phyloP scores from a whole-genome alignment of 2,113 vertebrate genomes.

The Struthidea cinerea region DNA sequence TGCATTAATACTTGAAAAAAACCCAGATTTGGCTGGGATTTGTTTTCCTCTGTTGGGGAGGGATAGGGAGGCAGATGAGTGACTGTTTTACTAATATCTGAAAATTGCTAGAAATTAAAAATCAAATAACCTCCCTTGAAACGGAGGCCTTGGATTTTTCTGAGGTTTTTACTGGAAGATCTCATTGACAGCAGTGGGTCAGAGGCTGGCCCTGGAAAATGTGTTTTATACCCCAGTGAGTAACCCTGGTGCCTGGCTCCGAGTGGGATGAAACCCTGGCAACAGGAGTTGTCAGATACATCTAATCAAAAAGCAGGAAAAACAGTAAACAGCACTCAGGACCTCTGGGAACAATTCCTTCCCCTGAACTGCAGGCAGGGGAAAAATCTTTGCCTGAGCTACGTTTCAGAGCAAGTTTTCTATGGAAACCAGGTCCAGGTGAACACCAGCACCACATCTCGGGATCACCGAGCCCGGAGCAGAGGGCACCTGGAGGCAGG shows the following conservation, averaged over 20 bases:
- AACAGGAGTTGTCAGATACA: not conserved
- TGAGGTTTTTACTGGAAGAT: not conserved
- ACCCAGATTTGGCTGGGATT: not conserved
- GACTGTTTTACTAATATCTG: not conserved
- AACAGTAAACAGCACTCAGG: not conserved
- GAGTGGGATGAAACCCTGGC: not conserved
- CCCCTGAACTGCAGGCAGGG: not conserved
- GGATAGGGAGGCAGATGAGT: not conserved
- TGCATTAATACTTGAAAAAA: not conserved
- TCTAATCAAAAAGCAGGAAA: conserved; percentile 4
- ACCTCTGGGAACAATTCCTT: not conserved
- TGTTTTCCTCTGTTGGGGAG: not conserved
- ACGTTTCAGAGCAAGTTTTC: not conserved
- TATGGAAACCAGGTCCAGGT: not conserved
- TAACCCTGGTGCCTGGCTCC: not conserved
- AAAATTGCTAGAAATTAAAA: not conserved
- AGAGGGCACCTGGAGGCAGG: not conserved
- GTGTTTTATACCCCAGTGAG: not conserved
- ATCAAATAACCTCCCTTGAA: not conserved
- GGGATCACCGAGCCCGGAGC: not conserved
- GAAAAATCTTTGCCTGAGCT: not conserved
- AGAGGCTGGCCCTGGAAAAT: not conserved
- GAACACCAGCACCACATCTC: not conserved
- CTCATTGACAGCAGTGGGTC: not conserved
- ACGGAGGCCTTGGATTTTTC: not conserved